These are phyloP conservation scores for Girardinichthys multiradiatus DNA, from an alignment of 2,113 vertebrate species.

Conservation along the genomic window DNA sequence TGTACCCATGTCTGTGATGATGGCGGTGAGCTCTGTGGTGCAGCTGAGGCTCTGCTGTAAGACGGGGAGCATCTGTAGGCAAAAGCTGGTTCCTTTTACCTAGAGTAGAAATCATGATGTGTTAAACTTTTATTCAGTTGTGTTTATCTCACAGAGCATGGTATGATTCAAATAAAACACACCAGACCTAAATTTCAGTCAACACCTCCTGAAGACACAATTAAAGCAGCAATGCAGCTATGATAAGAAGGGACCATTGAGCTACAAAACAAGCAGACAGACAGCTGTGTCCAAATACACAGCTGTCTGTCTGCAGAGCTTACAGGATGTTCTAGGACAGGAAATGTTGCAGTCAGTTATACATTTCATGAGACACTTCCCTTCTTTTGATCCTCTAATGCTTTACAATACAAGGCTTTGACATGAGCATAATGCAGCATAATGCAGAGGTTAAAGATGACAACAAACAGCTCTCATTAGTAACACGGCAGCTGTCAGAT, in stretches of 20 bases:
- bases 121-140: not conserved
- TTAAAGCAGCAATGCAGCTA: not conserved
- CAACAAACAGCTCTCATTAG: not conserved
- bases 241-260: not conserved
- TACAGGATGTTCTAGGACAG: not conserved
- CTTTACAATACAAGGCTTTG: conserved; percentile 3
- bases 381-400: not conserved
- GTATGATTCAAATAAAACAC: not conserved
- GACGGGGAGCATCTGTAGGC: conserved; percentile 44
- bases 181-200: not conserved
- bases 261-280: not conserved
- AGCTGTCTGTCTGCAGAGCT: not conserved
- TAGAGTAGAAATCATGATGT: conserved; percentile 27
- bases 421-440: too few species aligned
- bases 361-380: not conserved
- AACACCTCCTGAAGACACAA: not conserved
- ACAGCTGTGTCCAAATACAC: not conserved
- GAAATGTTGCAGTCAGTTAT: not conserved
- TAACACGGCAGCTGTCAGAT: not conserved
- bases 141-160: not conserved
- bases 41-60: conserved; percentile 40
- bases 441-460: too few species aligned
- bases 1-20: conserved; percentile 50
- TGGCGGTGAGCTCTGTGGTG: conserved; percentile 26
- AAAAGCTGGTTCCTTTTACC: conserved; percentile 62